phyloP scores from a whole-genome alignment of 2,888 invertebrate species.

The Drosophila mettleri region DNA sequence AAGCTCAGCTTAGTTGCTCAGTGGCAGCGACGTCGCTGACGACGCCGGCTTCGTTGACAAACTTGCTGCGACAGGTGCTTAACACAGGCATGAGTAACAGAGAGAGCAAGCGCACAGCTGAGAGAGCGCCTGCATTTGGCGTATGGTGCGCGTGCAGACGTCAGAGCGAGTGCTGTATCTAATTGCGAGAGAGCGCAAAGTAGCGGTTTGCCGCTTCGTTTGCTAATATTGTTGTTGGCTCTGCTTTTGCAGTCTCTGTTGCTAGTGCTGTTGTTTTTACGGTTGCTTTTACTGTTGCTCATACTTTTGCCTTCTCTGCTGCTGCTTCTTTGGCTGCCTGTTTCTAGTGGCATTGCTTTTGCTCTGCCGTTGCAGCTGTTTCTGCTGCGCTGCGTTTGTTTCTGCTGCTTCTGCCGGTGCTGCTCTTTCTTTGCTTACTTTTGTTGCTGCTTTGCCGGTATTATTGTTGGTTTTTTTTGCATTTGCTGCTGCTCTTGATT shows the following conservation, averaged over 20 bases:
- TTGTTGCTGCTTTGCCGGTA: background rate
- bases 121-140: background rate
- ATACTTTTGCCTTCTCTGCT: background rate
- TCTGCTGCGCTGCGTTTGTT: background rate
- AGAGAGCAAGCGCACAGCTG: background rate
- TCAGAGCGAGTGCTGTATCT: background rate
- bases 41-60: constrained; percentile 9
- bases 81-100: constrained; percentile 1
- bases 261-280: background rate
- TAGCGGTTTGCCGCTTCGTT: constrained; percentile 5
- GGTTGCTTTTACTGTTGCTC: too few relatives aligned
- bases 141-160: background rate
- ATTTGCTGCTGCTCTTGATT: background rate
- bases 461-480: background rate
- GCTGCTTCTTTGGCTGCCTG: background rate
- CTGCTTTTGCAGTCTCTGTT: background rate
- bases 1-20: constrained; percentile 35
- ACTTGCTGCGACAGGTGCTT: constrained; percentile 67
- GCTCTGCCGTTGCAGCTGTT: background rate
- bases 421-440: too few relatives aligned
- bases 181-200: constrained; percentile 14
- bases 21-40: constrained; percentile 18
- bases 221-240: background rate
- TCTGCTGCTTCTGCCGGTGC: background rate
- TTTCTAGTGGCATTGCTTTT: too few relatives aligned